Conservation (phyloP, 2,888 invertebrate species). For the Habrosyne pyritoides region DNA sequence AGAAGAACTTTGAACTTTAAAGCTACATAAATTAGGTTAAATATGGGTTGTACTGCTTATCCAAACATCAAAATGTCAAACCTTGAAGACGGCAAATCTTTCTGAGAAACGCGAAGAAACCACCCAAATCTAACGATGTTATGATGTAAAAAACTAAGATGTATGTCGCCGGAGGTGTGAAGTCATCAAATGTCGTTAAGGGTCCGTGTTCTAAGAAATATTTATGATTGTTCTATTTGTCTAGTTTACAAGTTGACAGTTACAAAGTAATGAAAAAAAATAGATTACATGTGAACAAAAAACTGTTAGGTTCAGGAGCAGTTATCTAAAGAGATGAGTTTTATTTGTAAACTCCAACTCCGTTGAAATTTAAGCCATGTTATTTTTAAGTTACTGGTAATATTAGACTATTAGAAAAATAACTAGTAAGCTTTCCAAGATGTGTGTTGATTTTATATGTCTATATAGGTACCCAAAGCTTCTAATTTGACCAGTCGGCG, state of each 20-base stretch:
- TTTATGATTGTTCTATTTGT: background rate
- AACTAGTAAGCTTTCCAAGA: too few species aligned
- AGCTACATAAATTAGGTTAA: conserved; percentile 5
- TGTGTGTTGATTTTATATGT: too few species aligned
- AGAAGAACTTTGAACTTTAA: conserved; percentile 25
- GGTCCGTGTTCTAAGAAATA: conserved; percentile 40
- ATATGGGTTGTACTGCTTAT: conserved; percentile 15
- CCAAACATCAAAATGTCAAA: conserved; percentile 41
- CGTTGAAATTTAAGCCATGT: too few species aligned
- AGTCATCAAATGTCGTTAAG: conserved; percentile 42
- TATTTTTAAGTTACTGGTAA: too few species aligned
- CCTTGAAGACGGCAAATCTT: conserved; percentile 48
- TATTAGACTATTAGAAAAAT: too few species aligned
- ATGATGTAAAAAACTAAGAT: conserved; percentile 64
- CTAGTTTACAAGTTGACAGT: background rate
- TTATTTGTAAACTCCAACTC: too few species aligned
- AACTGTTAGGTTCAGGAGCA: background rate
- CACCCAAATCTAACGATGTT: conserved; percentile 47
- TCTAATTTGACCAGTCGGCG: too few species aligned
- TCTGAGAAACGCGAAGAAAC: conserved; percentile 43
- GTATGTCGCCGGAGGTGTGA: conserved; percentile 69
- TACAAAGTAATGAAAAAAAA: background rate
- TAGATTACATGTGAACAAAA: background rate
- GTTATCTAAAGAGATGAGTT: background rate
- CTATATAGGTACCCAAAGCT: too few species aligned